Evolutionary conservation across 2,797 vertebrate species (phyloP).

Genomic region (Petrocephalus schoutedeni): DNA sequence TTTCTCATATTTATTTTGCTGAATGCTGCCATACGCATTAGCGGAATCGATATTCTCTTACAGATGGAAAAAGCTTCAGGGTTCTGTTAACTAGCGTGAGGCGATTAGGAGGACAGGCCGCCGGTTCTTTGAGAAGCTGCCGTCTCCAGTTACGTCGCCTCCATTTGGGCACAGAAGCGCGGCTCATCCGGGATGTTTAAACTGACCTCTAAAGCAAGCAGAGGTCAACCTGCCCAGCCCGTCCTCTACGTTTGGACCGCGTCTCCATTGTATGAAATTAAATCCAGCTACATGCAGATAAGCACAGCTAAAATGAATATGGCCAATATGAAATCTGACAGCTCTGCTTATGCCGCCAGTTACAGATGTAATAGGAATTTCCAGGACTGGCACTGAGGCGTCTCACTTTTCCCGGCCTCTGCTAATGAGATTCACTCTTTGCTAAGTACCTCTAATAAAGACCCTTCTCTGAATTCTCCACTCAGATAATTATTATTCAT

Average conservation of each 20-base stretch:
- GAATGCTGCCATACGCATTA: not conserved
- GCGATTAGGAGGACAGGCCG: not conserved
- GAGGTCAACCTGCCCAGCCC: not conserved
- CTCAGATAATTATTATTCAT: not conserved
- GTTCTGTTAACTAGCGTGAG: not conserved
- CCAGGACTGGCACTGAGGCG: not conserved
- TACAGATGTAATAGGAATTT: not conserved
- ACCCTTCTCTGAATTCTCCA: not conserved
- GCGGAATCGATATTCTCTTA: not conserved
- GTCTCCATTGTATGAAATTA: not conserved
- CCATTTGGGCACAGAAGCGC: not conserved
- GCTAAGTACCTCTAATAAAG: constrained; percentile 3
- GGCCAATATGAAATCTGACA: not conserved
- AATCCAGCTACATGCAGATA: not conserved
- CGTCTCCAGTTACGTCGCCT: not conserved
- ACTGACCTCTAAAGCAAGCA: not conserved
- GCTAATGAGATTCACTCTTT: not conserved
- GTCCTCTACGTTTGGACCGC: not conserved
- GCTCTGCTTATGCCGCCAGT: not conserved
- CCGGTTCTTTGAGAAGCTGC: not conserved
- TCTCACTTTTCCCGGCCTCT: not conserved
- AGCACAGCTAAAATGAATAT: not conserved
- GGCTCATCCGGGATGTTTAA: not conserved
- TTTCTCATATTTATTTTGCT: not conserved
- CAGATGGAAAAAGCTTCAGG: not conserved